Percentiles rank a stretch among this genome's conserved stretches.
These are phyloP conservation scores for Phengaris alcon DNA, from an alignment of 2,888 invertebrate species.

Conservation along the genomic window DNA sequence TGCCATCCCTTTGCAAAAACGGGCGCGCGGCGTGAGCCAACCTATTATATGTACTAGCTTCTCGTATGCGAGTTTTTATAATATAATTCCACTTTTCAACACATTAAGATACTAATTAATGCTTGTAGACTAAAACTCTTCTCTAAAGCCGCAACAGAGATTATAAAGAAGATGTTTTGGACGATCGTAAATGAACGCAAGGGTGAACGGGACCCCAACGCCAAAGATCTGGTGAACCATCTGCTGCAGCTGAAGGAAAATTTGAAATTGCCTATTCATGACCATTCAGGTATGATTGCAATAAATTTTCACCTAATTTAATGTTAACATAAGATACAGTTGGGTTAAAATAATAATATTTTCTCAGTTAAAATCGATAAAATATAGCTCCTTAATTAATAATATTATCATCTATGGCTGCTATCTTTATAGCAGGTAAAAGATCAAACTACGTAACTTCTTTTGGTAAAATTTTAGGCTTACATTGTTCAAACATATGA, in stretches of 20 bases:
- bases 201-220: constrained; percentile 41
- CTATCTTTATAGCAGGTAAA: too few species aligned
- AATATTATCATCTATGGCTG: too few species aligned
- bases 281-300: constrained; percentile 45
- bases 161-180: constrained; percentile 56
- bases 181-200: constrained; percentile 53
- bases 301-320: background rate
- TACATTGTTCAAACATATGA: constrained; percentile 3
- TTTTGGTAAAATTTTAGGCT: background rate
- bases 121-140: constrained; percentile 57
- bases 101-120: background rate
- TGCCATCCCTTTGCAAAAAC: too few species aligned
- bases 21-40: too few species aligned
- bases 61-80: too few species aligned
- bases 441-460: background rate
- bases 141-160: constrained; percentile 54
- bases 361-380: too few species aligned
- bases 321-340: background rate
- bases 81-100: too few species aligned
- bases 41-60: too few species aligned
- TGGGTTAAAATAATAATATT: background rate
- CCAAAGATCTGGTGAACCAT: constrained; percentile 60
- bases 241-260: constrained; percentile 58
- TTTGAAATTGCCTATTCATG: constrained; percentile 53
- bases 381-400: too few species aligned